Percentiles rank a stretch among this genome's conserved stretches.
phyloP scores from a whole-genome alignment of 2,888 invertebrate species.

The Unio pictorum region DNA sequence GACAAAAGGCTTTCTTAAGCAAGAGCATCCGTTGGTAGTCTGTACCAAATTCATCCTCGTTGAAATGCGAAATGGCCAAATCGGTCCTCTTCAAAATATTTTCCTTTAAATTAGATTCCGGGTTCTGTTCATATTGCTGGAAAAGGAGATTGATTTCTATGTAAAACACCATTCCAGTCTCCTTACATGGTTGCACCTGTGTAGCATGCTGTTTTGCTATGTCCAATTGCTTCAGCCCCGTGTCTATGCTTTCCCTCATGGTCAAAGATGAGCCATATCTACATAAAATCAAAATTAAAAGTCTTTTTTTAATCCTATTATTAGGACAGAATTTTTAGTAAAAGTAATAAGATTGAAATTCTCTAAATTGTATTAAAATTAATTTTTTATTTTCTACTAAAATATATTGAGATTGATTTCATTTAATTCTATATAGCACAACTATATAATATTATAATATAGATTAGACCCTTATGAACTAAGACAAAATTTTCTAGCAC shows the following conservation, averaged over 20 bases:
- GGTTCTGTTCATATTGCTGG: constrained; percentile 23
- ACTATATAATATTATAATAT: no score
- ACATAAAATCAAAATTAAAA: not conserved
- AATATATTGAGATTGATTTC: no score
- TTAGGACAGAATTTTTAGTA: no score
- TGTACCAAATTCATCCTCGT: constrained; percentile 17
- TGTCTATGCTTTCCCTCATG: constrained; percentile 19
- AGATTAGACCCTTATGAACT: no score
- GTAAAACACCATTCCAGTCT: constrained; percentile 37
- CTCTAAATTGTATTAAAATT: no score
- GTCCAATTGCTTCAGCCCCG: constrained; percentile 20
- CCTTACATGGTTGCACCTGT: constrained; percentile 25
- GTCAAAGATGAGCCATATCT: constrained; percentile 16
- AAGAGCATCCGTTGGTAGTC: constrained; percentile 36
- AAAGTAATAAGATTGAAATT: no score
- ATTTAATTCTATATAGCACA: no score
- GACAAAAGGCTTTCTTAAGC: constrained; percentile 33
- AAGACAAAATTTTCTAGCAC: no score
- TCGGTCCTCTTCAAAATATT: constrained; percentile 20
- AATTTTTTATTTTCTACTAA: no score
- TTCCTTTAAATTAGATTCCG: constrained; percentile 14
- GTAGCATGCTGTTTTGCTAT: constrained; percentile 26
- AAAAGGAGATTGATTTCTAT: constrained; percentile 34
- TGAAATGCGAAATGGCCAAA: constrained; percentile 31
- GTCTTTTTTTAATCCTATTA: no score